A percentile compares a stretch with the other conserved stretches of the same genome.
Evolutionary conservation across 2,797 vertebrate genomes (phyloP).

Genomic region (Diplodus sargus): DNA sequence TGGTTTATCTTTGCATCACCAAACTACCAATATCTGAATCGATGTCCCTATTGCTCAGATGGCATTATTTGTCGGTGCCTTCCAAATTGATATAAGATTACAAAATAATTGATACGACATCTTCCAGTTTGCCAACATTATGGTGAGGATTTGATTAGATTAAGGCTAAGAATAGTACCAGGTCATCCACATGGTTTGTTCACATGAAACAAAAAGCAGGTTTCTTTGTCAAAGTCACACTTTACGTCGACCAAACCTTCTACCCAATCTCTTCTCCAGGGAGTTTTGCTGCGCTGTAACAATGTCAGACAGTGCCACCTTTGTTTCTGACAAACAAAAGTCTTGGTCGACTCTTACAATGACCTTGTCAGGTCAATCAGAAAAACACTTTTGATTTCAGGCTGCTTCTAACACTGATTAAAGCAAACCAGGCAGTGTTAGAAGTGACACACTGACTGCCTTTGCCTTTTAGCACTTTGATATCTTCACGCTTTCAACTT

Average conservation of each 20-base stretch:
- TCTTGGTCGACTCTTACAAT: not conserved
- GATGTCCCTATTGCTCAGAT: too few relatives aligned
- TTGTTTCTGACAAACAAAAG: not conserved
- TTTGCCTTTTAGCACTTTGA: constrained; percentile 11
- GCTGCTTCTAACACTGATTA: not conserved
- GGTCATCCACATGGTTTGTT: not conserved
- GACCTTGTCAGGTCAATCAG: constrained; percentile 2
- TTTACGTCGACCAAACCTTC: not conserved
- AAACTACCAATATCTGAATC: not conserved
- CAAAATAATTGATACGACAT: too few relatives aligned
- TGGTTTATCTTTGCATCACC: not conserved
- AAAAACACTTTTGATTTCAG: constrained; percentile 1
- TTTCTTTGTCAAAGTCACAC: not conserved
- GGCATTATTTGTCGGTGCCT: not conserved
- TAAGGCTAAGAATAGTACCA: too few relatives aligned
- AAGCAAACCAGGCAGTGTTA: not conserved
- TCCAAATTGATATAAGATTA: not conserved
- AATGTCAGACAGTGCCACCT: not conserved
- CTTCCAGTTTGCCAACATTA: too few relatives aligned
- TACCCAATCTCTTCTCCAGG: not conserved
- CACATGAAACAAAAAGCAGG: not conserved
- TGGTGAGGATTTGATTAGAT: too few relatives aligned
- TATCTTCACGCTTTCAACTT: constrained; percentile 13
- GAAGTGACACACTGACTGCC: not conserved
- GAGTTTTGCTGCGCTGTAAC: not conserved